A percentile compares a stretch with the other conserved stretches of the same genome.
phyloP scores from a whole-genome alignment of 2,888 invertebrate genomes.

The Lymantria dispar region DNA sequence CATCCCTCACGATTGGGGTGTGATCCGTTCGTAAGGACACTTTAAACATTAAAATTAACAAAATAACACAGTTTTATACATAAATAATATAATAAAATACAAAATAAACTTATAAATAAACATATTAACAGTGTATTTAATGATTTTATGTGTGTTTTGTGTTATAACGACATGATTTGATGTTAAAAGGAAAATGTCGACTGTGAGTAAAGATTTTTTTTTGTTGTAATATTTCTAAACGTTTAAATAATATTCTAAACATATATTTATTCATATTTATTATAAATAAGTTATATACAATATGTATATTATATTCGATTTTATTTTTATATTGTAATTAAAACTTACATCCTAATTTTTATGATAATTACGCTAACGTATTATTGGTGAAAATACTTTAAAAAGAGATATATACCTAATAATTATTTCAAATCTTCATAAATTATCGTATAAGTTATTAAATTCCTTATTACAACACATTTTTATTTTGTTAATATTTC shows the following conservation, averaged over 20 bases:
- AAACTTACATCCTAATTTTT: too few species aligned
- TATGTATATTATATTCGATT: too few species aligned
- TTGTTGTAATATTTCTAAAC: constrained; percentile 31
- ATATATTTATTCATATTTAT: too few species aligned
- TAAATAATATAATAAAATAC: constrained; percentile 33
- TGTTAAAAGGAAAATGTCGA: constrained; percentile 25
- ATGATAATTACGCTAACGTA: too few species aligned
- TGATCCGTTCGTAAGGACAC: constrained; percentile 62
- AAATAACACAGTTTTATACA: constrained; percentile 57
- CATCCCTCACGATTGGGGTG: constrained; percentile 70
- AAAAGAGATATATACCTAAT: too few species aligned
- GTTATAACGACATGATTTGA: constrained; percentile 12
- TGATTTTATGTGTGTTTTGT: constrained; percentile 13
- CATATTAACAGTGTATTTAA: constrained; percentile 12
- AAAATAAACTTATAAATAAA: constrained; percentile 8
- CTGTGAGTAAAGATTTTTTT: constrained; percentile 63
- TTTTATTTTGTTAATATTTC: too few species aligned
- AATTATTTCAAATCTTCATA: too few species aligned
- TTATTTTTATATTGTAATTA: too few species aligned
- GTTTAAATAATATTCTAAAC: background rate
- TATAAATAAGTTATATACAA: too few species aligned
- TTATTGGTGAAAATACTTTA: too few species aligned
- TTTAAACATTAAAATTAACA: constrained; percentile 61
- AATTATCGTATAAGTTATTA: too few species aligned
- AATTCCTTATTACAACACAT: too few species aligned